A percentile compares a stretch with the other conserved stretches of the same genome.
phyloP scores from a whole-genome alignment of 1,140 invertebrate species.

The Bombus vancouverensis region DNA sequence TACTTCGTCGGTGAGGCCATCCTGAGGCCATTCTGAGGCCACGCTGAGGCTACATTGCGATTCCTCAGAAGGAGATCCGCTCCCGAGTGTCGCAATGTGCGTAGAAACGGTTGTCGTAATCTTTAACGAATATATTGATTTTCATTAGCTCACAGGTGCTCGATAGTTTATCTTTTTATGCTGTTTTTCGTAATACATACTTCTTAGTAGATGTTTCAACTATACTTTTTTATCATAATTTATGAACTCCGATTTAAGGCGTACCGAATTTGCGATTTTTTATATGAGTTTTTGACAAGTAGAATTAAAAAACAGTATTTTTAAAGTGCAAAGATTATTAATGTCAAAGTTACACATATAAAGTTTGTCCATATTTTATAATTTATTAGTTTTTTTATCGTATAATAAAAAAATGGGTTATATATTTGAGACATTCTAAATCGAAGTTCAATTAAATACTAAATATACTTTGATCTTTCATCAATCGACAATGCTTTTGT shows the following conservation, averaged over 20 bases:
- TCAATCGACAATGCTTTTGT: neutral
- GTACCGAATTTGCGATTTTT: neutral
- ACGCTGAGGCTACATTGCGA: slow-evolving; percentile 4
- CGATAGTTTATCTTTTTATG: no score
- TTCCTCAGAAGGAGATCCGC: slow-evolving; percentile 51
- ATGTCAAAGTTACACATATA: neutral
- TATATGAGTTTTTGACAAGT: neutral
- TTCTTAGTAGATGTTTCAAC: no score
- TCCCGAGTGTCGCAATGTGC: slow-evolving; percentile 34
- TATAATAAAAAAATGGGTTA: neutral
- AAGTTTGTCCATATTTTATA: neutral
- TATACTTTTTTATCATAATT: neutral
- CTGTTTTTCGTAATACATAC: neutral
- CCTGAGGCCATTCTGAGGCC: slow-evolving; percentile 31
- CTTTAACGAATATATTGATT: slow-evolving; percentile 29
- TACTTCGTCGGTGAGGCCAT: slow-evolving; percentile 20
- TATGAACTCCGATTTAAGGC: neutral
- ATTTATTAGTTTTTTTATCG: no score
- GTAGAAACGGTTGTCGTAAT: slow-evolving; percentile 30
- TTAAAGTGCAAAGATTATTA: neutral
- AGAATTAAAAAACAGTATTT: neutral
- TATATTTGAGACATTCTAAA: neutral
- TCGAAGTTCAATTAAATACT: neutral
- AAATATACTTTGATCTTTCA: neutral
- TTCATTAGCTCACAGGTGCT: neutral